Base-by-base conservation (phyloP, 2,888 invertebrate species). In the Drosophila hamatofila region DNA sequence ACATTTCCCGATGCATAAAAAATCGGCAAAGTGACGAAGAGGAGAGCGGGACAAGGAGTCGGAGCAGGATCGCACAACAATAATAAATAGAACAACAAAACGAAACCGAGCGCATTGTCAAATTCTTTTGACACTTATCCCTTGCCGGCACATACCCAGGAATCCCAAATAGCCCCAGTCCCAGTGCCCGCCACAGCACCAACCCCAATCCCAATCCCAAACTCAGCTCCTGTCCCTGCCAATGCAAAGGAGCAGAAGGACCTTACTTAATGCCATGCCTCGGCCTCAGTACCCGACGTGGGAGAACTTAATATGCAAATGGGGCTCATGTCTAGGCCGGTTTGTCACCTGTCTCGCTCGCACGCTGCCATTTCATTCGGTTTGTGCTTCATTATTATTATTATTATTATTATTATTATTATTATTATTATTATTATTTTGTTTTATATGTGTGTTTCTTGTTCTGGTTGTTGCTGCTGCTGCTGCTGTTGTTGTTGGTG, bases 61-160 rank as follows among this genome's bases (percentile, higher is more conserved):
- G 52, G 27, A 57, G 37, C 23, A 14, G 35, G 49, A 46, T 52
- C 55, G 57, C 41, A 52, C 54, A 64, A 51, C 59, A 70, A 75
- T 52, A 70, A 73, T 63, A 76, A 76, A 70, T 59, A 66, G 68
- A 48, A 78, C 39, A 67, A 62, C 63, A 75, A 78, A 75, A 54
- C 66, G 66, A 71, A 78, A 64, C 48, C 46, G 56, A 72, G 71
- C 83, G 88, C 85, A 85, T 84, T 83, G 89, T 88, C 85, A 90
- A 88, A 87, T 90, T 90, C 77, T 88, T 91, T 89, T 91, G 91
- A 89, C 91, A 91, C 90, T 89, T 89, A 90, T 90, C 84, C 87
- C 78, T 89, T 80, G 80, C 76, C 75, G 62, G 48, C 58, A 59
- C 48, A 62, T 64, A 37, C 68, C 58, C 25, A 25, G 48, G 27